A percentile compares a stretch with the other conserved stretches of the same genome.
Evolutionary conservation across 1,140 invertebrate species (phyloP).

Genomic region (Leptinotarsa lineolata): DNA sequence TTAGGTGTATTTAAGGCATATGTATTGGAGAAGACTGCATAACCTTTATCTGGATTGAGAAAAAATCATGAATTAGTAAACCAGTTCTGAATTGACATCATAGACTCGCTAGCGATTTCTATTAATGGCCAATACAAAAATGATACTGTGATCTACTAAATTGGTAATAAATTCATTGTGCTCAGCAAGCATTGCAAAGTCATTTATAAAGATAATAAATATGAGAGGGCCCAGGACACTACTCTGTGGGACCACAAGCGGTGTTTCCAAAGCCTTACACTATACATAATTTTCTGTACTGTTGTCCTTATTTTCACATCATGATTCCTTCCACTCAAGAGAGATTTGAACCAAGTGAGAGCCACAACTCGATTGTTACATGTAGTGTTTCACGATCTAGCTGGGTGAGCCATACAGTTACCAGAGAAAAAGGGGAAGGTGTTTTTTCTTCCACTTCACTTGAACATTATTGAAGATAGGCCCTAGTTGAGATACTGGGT

Average conservation of each 20-base stretch:
- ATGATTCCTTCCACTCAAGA: background rate
- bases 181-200: constrained; percentile 6
- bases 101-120: background rate
- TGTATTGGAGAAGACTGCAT: background rate
- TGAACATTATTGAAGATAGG: too few species aligned
- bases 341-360: background rate
- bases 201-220: constrained; percentile 5
- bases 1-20: too few species aligned
- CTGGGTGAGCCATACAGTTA: too few species aligned
- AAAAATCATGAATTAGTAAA: background rate
- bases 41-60: background rate
- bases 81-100: background rate
- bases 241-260: background rate
- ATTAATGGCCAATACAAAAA: background rate
- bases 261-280: background rate
- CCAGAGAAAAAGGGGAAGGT: too few species aligned
- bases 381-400: too few species aligned
- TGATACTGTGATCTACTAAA: background rate
- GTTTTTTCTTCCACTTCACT: too few species aligned
- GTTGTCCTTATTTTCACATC: constrained; percentile 5
- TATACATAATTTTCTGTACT: background rate
- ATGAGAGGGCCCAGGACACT: constrained; percentile 4
- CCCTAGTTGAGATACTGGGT: too few species aligned
- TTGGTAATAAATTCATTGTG: background rate
- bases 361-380: background rate